Conservation (phyloP, 2,888 invertebrate genomes). For the Lottia scabra region DNA sequence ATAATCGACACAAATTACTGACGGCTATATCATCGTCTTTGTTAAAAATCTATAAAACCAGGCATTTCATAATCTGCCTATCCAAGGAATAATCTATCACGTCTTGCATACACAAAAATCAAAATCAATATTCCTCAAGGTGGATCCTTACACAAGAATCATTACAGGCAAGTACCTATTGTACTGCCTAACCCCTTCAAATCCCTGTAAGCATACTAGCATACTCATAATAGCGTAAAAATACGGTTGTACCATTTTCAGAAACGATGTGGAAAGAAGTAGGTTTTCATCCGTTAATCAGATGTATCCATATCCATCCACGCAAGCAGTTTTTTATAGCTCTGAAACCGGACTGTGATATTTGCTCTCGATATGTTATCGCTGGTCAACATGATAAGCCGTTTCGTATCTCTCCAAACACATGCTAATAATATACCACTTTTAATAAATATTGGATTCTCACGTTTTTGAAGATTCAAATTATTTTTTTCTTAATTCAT, state of each 20-base stretch:
- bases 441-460: conserved; percentile 34
- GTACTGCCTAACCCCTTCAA: too few relatives aligned
- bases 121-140: too few relatives aligned
- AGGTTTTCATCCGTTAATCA: conserved; percentile 23
- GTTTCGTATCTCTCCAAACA: conserved; percentile 37
- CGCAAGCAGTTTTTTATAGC: conserved; percentile 18
- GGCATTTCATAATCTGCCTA: too few relatives aligned
- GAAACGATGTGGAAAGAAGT: conserved; percentile 24
- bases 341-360: conserved; percentile 10
- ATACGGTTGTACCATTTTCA: conserved; percentile 30
- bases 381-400: conserved; percentile 18
- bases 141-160: too few relatives aligned
- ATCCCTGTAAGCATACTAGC: too few relatives aligned
- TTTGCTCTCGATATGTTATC: conserved; percentile 15
- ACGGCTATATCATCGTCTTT: too few relatives aligned
- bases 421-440: conserved; percentile 28
- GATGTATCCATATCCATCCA: conserved; percentile 21
- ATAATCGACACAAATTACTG: too few relatives aligned
- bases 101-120: too few relatives aligned
- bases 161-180: too few relatives aligned
- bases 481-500: conserved; percentile 15
- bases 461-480: conserved; percentile 25
- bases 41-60: too few relatives aligned
- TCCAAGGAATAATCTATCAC: too few relatives aligned
- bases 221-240: conserved; percentile 25